Percentiles rank a stretch among this genome's conserved stretches.
These are phyloP conservation scores for Penaeus monodon DNA, from an alignment of 2,888 invertebrate species.

Conservation along the genomic window DNA sequence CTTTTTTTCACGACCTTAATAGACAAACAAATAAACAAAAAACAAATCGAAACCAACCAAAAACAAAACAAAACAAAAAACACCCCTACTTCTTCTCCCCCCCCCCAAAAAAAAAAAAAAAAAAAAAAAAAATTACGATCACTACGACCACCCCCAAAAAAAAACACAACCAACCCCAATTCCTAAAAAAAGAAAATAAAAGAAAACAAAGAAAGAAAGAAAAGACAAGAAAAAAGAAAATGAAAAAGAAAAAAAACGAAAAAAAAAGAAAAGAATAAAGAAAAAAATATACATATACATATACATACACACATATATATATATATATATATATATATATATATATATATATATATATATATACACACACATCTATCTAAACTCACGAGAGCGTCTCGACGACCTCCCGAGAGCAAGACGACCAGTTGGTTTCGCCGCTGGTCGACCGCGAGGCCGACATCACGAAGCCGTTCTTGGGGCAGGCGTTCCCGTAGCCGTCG, in stretches of 20 bases:
- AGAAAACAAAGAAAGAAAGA: too few relatives aligned
- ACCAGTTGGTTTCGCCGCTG: slow-evolving; percentile 84
- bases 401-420: slow-evolving; percentile 68
- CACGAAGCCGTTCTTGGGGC: slow-evolving; percentile 83
- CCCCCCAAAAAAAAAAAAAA: too few relatives aligned
- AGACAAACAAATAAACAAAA: too few relatives aligned
- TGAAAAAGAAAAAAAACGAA: not conserved
- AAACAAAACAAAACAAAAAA: too few relatives aligned
- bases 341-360: not conserved
- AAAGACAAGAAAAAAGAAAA: not conserved
- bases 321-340: slow-evolving; percentile 16
- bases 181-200: too few relatives aligned
- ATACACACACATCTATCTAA: too few relatives aligned
- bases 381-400: slow-evolving; percentile 24
- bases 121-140: too few relatives aligned
- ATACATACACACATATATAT: slow-evolving; percentile 1
- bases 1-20: too few relatives aligned
- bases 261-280: not conserved
- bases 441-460: slow-evolving; percentile 86
- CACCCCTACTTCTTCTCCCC: too few relatives aligned
- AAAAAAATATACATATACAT: not conserved
- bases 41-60: too few relatives aligned
- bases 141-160: too few relatives aligned
- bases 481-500: slow-evolving; percentile 80
- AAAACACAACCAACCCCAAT: too few relatives aligned